Evolutionary conservation across 1,140 invertebrate species (phyloP), one percentile per base, ranked within the genome.

Genomic region (Nymphalis io): DNA sequence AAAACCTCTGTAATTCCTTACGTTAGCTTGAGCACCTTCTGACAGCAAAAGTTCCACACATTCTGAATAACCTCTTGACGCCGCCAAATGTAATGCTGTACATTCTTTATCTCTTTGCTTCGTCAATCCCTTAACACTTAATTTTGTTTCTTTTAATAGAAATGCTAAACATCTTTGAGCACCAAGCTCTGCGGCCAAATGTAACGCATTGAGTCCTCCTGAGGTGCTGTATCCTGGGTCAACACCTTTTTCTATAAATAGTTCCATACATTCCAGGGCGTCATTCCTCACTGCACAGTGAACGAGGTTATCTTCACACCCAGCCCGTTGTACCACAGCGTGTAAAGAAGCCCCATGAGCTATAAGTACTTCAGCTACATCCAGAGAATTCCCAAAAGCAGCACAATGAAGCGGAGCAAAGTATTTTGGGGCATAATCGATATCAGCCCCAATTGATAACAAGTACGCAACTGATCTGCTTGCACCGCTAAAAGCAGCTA

Each of bases 41-140:
- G 94, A 89, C 51, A 95, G 80, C 38, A 96, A 79, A 21, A 95
- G 76, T 42, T 93, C 89, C 2, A 94, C 92, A 18, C 95, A 93
- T 60, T 93, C 92, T 10, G 93, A 81, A 5, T 93, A 94, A 16
- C 94, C 94, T 80, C 95, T 94, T 23, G 94, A 93, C 6, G 94
- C 94, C 16, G 95, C 94, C 71, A 95, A 88, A 78, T 96, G 95
- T 44, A 96, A 85, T 0, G 95, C 92, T 8, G 94, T 95, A 10
- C 93, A 93, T 76, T 75, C 93, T 91, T 93, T 95, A 78, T 91
- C 84, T 79, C 75, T 88, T 80, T 89, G 86, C 72, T 89, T 91
- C 20, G 85, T 91, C 5, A 80, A 74, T 48, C 85, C 87, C 48
- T 91, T 90, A 71, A 75, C 76, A 72, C 71, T 92, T 68, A 88